phyloP scores from a whole-genome alignment of 2,888 invertebrate genomes.

The Heliconius ethilla region DNA sequence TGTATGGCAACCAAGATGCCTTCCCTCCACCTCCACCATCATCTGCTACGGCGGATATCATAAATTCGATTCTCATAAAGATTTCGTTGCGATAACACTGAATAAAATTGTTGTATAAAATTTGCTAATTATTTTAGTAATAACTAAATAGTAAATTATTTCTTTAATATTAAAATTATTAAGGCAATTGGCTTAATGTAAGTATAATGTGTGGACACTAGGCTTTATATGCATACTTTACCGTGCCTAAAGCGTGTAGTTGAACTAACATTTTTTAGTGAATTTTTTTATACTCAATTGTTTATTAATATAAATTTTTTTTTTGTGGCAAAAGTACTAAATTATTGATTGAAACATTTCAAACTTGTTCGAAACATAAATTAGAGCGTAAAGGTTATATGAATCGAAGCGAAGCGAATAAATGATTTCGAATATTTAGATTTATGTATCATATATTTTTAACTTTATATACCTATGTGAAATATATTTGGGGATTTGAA shows the following conservation, averaged over 20 bases:
- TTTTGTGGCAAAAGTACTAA: too few species aligned
- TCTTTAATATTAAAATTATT: too few species aligned
- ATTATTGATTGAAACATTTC: background rate
- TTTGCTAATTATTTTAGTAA: background rate
- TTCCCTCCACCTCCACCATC: background rate
- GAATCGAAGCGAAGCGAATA: background rate
- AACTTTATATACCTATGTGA: background rate
- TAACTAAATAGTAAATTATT: too few species aligned
- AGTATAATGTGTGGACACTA: background rate
- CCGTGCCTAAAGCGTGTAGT: background rate
- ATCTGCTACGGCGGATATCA: constrained; percentile 8
- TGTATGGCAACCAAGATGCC: constrained; percentile 39
- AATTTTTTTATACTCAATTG: too few species aligned
- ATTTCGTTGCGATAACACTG: constrained; percentile 12
- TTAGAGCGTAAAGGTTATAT: background rate
- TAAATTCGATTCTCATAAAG: constrained; percentile 13
- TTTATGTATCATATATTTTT: background rate
- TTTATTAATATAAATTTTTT: too few species aligned
- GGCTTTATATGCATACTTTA: background rate
- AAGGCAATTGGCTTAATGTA: too few species aligned
- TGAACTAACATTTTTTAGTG: background rate
- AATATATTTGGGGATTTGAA: background rate
- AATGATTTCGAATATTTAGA: background rate
- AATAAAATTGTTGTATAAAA: background rate
- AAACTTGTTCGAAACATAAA: background rate